Evolutionary conservation across 2,797 vertebrate genomes (phyloP).

Genomic region (Chelidonichthys spinosus): DNA sequence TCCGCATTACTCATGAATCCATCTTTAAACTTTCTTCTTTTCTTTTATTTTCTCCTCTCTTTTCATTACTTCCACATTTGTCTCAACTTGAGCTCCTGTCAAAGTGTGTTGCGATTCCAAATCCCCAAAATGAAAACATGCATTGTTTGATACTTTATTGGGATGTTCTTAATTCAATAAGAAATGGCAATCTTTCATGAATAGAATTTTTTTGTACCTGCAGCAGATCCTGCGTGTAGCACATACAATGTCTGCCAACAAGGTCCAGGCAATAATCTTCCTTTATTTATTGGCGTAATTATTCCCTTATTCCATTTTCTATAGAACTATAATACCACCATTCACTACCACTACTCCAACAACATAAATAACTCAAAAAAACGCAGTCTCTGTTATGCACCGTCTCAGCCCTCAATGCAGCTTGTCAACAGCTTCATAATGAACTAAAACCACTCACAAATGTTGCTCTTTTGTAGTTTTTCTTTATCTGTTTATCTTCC

Average conservation of each 20-base stretch:
- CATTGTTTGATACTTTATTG: constrained; percentile 7
- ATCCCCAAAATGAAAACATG: constrained; percentile 39
- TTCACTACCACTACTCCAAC: constrained; percentile 29
- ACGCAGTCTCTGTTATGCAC: constrained; percentile 20
- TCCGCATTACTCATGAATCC: constrained; percentile 31
- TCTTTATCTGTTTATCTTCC: constrained; percentile 56
- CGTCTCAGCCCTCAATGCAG: constrained; percentile 40
- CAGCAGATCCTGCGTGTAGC: constrained; percentile 12
- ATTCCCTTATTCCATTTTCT: constrained; percentile 18
- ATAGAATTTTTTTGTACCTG: not conserved
- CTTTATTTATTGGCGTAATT: constrained; percentile 35
- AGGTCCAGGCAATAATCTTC: constrained; percentile 23
- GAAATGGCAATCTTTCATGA: constrained; percentile 25
- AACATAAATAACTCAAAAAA: constrained; percentile 35
- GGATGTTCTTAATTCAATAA: too few relatives aligned
- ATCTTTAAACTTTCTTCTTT: constrained; percentile 11
- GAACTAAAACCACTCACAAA: constrained; percentile 59
- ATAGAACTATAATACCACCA: constrained; percentile 24
- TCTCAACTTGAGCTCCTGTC: constrained; percentile 55
- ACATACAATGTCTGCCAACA: constrained; percentile 9
- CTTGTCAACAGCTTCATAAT: constrained; percentile 65
- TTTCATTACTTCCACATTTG: constrained; percentile 50
- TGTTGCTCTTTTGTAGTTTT: constrained; percentile 44
- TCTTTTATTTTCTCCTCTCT: not conserved
- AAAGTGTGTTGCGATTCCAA: constrained; percentile 34